These are phyloP conservation scores for Caenorhabditis sp. DNA, from an alignment of 2,888 invertebrate species.

Conservation along the genomic window DNA sequence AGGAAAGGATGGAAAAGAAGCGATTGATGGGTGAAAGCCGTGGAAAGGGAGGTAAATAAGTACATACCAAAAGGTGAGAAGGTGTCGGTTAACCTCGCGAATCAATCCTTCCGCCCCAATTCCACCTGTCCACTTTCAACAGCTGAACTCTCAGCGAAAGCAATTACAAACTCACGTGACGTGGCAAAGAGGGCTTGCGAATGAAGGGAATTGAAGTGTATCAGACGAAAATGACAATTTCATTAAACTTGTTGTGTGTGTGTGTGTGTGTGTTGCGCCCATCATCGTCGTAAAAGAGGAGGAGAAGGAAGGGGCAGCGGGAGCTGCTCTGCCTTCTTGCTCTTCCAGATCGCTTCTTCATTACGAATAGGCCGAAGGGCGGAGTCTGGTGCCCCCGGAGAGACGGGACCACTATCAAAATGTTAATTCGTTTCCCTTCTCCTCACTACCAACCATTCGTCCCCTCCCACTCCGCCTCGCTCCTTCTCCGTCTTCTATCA, in stretches of 20 bases:
- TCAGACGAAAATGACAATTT: constrained; percentile 58
- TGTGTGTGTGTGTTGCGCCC: not conserved
- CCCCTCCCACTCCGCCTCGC: not conserved
- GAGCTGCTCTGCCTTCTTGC: constrained; percentile 9
- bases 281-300: constrained; percentile 26
- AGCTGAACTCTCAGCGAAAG: constrained; percentile 16
- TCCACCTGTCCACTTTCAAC: constrained; percentile 1
- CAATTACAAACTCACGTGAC: not conserved
- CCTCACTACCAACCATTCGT: constrained; percentile 1
- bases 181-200: not conserved
- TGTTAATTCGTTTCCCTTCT: constrained; percentile 49
- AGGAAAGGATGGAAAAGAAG: constrained; percentile 3
- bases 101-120: too few relatives aligned
- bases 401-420: constrained; percentile 53
- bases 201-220: constrained; percentile 24
- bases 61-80: not conserved
- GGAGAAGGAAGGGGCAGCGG: not conserved
- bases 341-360: constrained; percentile 24
- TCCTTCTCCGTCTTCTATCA: constrained; percentile 18
- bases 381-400: constrained; percentile 4
- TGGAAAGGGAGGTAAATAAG: not conserved
- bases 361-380: constrained; percentile 27
- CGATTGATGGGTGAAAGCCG: not conserved
- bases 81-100: too few relatives aligned
- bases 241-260: constrained; percentile 56